A percentile compares a stretch with the other conserved stretches of the same genome.
Evolutionary conservation across 2,888 invertebrate species (phyloP).

Genomic region (Bedellia somnulentella): DNA sequence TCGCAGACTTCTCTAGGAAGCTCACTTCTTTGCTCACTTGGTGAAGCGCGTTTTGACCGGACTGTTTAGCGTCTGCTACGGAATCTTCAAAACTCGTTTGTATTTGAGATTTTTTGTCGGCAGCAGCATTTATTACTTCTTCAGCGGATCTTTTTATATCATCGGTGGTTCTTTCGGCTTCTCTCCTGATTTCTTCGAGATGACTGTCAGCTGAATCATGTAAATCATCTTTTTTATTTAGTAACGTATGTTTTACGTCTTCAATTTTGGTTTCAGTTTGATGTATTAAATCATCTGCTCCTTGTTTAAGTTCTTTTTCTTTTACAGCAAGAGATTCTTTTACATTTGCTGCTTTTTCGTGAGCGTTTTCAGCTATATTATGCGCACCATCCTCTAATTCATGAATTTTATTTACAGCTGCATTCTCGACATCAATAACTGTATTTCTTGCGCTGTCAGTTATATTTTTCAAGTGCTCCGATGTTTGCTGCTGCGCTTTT

Average conservation of each 20-base stretch:
- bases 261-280: slow-evolving; percentile 20
- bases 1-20: slow-evolving; percentile 29
- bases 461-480: too few relatives aligned
- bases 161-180: slow-evolving; percentile 44
- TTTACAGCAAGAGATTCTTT: slow-evolving; percentile 12
- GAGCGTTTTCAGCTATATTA: neutral
- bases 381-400: neutral
- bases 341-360: too few relatives aligned
- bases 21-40: slow-evolving; percentile 19
- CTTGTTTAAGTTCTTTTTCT: slow-evolving; percentile 23
- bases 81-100: slow-evolving; percentile 23
- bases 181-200: slow-evolving; percentile 40
- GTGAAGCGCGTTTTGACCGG: slow-evolving; percentile 21
- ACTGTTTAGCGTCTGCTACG: slow-evolving; percentile 18
- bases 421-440: too few relatives aligned
- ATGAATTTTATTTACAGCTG: too few relatives aligned
- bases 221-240: slow-evolving; percentile 18
- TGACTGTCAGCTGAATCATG: slow-evolving; percentile 22
- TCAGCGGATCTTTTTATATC: slow-evolving; percentile 45
- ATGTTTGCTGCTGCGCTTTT: too few relatives aligned
- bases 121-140: slow-evolving; percentile 31
- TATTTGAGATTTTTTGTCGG: slow-evolving; percentile 28
- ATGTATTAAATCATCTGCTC: slow-evolving; percentile 16
- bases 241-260: slow-evolving; percentile 17
- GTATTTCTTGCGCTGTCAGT: too few relatives aligned